phyloP scores from a whole-genome alignment of 2,888 invertebrate species.

The Ormyrus nitidulus region DNA sequence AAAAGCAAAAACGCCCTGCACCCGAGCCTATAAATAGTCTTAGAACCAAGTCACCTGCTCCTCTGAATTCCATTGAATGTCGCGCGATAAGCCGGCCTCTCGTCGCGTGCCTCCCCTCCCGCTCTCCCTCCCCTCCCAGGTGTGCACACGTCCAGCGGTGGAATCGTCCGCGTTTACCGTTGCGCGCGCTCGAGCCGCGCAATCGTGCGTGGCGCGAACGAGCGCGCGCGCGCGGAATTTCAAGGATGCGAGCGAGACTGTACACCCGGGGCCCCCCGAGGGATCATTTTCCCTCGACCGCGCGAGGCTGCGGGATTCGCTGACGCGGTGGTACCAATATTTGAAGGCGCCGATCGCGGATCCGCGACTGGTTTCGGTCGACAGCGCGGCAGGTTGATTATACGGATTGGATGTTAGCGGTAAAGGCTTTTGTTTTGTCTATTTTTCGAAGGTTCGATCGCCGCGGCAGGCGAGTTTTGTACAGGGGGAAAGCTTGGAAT shows the following conservation, averaged over 20 bases:
- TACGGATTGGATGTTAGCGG: no score
- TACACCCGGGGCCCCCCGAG: no score
- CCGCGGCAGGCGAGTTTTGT: no score
- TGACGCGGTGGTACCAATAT: no score
- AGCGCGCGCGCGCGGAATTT: background rate
- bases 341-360: no score
- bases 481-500: background rate
- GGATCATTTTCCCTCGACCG: no score
- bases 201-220: conserved; percentile 31
- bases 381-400: no score
- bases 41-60: conserved; percentile 37
- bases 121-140: background rate
- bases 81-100: conserved; percentile 43
- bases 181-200: conserved; percentile 10
- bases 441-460: no score
- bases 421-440: no score
- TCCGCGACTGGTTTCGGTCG: no score
- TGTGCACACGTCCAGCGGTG: background rate
- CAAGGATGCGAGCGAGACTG: background rate
- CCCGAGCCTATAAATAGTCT: conserved; percentile 49
- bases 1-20: background rate
- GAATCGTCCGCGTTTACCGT: conserved; percentile 35
- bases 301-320: no score
- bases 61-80: conserved; percentile 51
- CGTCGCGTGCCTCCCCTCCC: background rate